These are phyloP conservation scores for Nerophis ophidion DNA, from an alignment of 2,113 vertebrate genomes.

Conservation along the genomic window DNA sequence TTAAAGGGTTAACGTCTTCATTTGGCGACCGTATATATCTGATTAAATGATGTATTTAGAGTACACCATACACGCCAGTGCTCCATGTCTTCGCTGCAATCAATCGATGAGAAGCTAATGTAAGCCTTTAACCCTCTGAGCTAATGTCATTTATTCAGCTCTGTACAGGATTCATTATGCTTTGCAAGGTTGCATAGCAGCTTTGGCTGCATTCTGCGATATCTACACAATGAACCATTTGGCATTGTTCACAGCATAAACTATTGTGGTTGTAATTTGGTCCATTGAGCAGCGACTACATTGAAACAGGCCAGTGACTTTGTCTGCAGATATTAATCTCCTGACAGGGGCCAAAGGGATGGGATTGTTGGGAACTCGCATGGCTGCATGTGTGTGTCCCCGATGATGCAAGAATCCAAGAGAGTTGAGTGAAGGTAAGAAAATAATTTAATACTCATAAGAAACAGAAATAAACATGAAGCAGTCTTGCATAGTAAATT, in stretches of 20 bases:
- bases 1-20: constrained; percentile 51
- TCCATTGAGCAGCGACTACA: constrained; percentile 32
- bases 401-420: too few species aligned
- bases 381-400: too few species aligned
- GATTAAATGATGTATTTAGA: constrained; percentile 46
- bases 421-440: too few species aligned
- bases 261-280: constrained; percentile 39
- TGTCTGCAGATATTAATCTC: constrained; percentile 21
- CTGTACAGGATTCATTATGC: constrained; percentile 35
- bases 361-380: too few species aligned
- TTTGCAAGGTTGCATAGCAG: constrained; percentile 28
- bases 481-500: too few species aligned
- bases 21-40: constrained; percentile 35
- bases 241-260: neutral
- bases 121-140: constrained; percentile 55
- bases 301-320: constrained; percentile 10
- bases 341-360: constrained; percentile 14
- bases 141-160: constrained; percentile 48
- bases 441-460: too few species aligned
- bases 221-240: constrained; percentile 31
- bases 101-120: constrained; percentile 52
- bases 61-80: constrained; percentile 7
- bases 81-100: constrained; percentile 2
- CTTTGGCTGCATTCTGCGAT: constrained; percentile 31
- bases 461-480: too few species aligned